These are phyloP conservation scores for Drosophila melanosoma DNA, from an alignment of 2,888 invertebrate species.

Conservation along the genomic window DNA sequence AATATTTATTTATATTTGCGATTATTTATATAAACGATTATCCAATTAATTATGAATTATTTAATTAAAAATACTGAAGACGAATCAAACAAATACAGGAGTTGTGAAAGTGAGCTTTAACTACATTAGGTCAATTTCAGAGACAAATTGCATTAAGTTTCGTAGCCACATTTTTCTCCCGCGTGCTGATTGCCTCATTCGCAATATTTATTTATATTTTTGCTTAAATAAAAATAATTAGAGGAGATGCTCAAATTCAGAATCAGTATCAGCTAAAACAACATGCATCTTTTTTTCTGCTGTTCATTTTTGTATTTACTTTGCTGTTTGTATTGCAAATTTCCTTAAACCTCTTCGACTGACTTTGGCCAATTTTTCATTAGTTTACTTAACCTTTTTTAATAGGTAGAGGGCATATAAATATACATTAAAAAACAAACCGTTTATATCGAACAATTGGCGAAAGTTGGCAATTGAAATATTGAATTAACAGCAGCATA, in stretches of 20 bases:
- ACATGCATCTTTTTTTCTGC: neutral
- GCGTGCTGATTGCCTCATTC: neutral
- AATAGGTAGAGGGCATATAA: neutral
- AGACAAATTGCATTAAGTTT: neutral
- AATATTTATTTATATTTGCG: neutral
- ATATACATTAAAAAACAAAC: neutral
- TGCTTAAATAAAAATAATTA: neutral
- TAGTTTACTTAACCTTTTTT: neutral
- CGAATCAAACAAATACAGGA: neutral
- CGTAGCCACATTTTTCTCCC: neutral
- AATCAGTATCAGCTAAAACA: neutral
- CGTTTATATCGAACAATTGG: constrained; percentile 33
- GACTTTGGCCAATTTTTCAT: neutral
- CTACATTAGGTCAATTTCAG: neutral
- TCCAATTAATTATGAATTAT: no score
- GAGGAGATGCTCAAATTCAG: neutral
- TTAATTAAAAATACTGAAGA: neutral
- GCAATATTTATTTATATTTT: neutral
- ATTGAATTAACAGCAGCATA: constrained; percentile 17
- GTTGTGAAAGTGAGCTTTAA: neutral
- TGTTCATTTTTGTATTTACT: neutral
- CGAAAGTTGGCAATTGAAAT: constrained; percentile 52
- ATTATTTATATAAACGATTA: neutral
- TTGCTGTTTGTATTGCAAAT: neutral
- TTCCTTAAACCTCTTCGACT: neutral